A percentile compares a stretch with the other conserved stretches of the same genome.
These are phyloP conservation scores for Malurus cyaneus DNA, from an alignment of 2,113 vertebrate species.

Conservation along the genomic window DNA sequence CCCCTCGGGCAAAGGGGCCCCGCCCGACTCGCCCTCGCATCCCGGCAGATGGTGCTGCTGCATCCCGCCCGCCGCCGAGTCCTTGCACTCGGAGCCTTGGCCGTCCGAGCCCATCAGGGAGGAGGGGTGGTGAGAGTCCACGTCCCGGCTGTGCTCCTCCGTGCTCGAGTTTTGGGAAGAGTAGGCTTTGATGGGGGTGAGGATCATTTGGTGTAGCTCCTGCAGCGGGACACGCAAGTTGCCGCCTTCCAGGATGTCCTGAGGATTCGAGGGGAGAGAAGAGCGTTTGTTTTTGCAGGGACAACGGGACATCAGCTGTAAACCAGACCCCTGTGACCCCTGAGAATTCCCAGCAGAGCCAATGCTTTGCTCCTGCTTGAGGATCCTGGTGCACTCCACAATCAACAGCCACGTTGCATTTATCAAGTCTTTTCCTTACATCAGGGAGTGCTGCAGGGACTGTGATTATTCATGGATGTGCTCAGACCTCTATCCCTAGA, in stretches of 20 bases:
- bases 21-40: conserved; percentile 85
- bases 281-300: background rate
- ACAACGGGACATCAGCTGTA: accelerated
- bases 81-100: conserved; percentile 79
- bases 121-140: conserved; percentile 73
- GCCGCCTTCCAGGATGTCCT: conserved; percentile 96
- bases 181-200: conserved; percentile 93
- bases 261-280: background rate
- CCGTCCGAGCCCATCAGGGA: conserved; percentile 78
- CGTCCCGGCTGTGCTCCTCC: conserved; percentile 71
- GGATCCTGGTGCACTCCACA: background rate
- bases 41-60: conserved; percentile 83
- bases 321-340: accelerated
- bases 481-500: background rate
- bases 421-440: background rate
- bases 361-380: background rate
- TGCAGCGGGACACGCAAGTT: conserved; percentile 90
- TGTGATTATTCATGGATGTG: background rate
- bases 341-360: background rate
- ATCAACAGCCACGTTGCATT: accelerated
- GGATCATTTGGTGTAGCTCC: conserved; percentile 98
- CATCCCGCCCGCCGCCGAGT: conserved; percentile 54
- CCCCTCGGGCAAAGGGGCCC: conserved; percentile 82
- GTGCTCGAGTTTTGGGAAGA: conserved; percentile 64
- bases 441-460: background rate